Base-by-base conservation (phyloP, 2,113 vertebrate genomes). In the Cygnus atratus region DNA sequence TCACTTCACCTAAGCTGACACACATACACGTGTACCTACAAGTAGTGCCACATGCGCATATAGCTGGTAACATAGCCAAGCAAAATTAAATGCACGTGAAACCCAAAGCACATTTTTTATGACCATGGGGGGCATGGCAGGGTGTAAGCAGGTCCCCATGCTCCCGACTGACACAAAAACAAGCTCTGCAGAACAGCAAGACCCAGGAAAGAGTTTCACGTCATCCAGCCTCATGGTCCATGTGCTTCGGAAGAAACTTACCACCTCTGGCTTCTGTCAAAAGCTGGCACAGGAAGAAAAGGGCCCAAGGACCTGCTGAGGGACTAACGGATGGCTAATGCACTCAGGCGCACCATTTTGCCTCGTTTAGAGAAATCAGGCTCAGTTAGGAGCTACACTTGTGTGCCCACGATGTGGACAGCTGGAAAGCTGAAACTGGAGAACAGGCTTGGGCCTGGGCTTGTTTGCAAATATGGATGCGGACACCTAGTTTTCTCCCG, bases 81-180 rank as follows among this genome's bases (percentile, higher is more conserved):
- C 10, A 39, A 76, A 65, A 29, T 10, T 35, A 52, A 73, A 87
- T 26, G 24, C 4, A 2, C 4, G 2, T 2, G 62, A 81, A 86
- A n/a, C 5, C 7, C n/a, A 55, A 63, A 59, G 19, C 2, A 8
- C 6, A 0, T 29, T 65, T 73, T 72, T 48, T 28, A 17, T 3
- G 11, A 9, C 25, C 6, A 7, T 3, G 9, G 18, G 43, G 18
- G 15, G 14, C 26, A 4, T 0, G 1, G 48, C 7, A 11, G 43
- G 76, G 25, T 70, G 43, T 1, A 25, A 75, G 41, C 22, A 21
- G 58, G 78, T 52, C 31, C n/a, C 16, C 14, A 24, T 67, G 22
- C 31, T 31, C 0, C 0, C 43, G 46, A 31, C 21, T 43, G 19
- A 50, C 48, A 43, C 5, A 25, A 48, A 62, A 62, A 29, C n/a